phyloP scores from a whole-genome alignment of 2,113 vertebrate species.

The Scartelaos histophorus region DNA sequence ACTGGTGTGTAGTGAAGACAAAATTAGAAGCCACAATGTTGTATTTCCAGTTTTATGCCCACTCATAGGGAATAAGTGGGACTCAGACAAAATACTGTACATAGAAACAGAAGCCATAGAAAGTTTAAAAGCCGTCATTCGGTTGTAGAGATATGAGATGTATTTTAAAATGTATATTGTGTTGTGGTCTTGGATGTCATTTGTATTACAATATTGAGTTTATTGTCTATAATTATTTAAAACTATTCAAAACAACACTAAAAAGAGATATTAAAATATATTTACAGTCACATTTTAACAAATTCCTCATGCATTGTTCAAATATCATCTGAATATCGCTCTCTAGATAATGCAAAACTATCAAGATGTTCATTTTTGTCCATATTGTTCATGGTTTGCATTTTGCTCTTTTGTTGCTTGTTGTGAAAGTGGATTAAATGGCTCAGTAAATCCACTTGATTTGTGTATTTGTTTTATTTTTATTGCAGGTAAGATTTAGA shows the following conservation, averaged over 20 bases:
- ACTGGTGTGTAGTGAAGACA: conserved; percentile 58
- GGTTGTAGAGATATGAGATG: not conserved
- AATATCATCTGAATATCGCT: too few species aligned
- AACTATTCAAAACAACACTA: too few species aligned
- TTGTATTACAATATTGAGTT: too few species aligned
- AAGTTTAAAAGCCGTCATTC: conserved; percentile 26
- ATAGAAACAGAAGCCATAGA: conserved; percentile 12
- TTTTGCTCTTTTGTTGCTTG: conserved; percentile 16
- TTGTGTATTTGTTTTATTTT: conserved; percentile 2
- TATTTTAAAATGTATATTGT: too few species aligned
- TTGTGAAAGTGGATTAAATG: conserved; percentile 40
- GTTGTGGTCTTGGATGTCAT: too few species aligned
- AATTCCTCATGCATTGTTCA: too few species aligned
- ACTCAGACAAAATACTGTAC: conserved; percentile 38
- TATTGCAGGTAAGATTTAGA: not conserved
- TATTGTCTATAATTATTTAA: too few species aligned
- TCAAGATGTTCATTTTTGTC: too few species aligned
- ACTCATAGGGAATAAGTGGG: conserved; percentile 53
- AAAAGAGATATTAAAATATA: too few species aligned
- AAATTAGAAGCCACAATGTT: conserved; percentile 74
- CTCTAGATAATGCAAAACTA: too few species aligned
- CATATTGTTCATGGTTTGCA: too few species aligned
- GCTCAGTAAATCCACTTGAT: conserved; percentile 21
- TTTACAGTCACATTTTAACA: too few species aligned
- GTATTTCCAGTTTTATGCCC: conserved; percentile 69